Evolutionary conservation across 2,888 invertebrate species (phyloP).

Genomic region (Orthosia gothica): DNA sequence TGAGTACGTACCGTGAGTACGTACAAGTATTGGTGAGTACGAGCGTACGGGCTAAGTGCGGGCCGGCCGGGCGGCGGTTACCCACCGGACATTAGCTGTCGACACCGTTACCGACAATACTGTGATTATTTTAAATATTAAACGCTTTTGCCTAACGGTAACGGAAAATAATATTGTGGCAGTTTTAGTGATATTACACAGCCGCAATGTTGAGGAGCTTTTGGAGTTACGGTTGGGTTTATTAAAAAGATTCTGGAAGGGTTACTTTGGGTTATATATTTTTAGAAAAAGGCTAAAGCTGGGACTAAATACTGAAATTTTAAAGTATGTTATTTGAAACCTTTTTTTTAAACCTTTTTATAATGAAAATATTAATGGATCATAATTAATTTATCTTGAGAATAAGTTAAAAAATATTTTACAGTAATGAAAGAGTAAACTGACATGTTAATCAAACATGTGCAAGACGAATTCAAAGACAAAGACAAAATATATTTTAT

Average conservation of each 20-base stretch:
- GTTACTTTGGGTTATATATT: slow-evolving; percentile 15
- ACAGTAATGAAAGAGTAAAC: not conserved
- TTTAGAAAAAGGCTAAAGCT: not conserved
- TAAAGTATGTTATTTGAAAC: too few species aligned
- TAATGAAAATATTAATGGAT: too few species aligned
- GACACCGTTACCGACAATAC: slow-evolving; percentile 69
- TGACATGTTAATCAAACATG: not conserved
- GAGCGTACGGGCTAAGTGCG: slow-evolving; percentile 51
- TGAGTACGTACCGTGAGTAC: too few species aligned
- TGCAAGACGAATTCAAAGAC: not conserved
- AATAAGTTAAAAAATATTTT: not conserved
- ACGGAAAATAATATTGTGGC: slow-evolving; percentile 64
- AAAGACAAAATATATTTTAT: too few species aligned
- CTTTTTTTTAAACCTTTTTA: too few species aligned
- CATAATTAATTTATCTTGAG: not conserved
- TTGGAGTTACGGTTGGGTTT: slow-evolving; percentile 33
- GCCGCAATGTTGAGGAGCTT: slow-evolving; percentile 41
- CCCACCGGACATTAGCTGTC: slow-evolving; percentile 71
- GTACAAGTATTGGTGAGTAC: slow-evolving; percentile 38
- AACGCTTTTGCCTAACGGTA: slow-evolving; percentile 59
- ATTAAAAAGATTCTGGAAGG: slow-evolving; percentile 41
- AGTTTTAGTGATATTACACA: slow-evolving; percentile 53
- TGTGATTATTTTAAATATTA: slow-evolving; percentile 71
- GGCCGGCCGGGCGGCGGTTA: slow-evolving; percentile 74
- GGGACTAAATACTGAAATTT: not conserved